phyloP scores from a whole-genome alignment of 2,888 invertebrate species.

The Cylloceria caligata region DNA sequence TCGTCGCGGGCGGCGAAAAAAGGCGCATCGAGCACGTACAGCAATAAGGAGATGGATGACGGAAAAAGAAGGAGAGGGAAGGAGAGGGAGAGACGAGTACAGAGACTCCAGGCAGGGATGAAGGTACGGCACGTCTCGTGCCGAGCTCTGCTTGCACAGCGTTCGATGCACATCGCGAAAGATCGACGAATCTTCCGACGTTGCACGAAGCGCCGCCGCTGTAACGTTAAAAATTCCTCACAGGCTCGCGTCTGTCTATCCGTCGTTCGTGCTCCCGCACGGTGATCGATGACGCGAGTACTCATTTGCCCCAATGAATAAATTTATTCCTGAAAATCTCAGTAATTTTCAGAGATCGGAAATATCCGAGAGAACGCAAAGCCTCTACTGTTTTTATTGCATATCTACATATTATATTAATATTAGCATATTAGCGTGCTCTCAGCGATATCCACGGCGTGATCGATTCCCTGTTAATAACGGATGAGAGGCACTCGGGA shows the following conservation, averaged over 20 bases:
- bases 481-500: neutral
- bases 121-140: slow-evolving; percentile 21
- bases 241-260: neutral
- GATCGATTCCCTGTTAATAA: neutral
- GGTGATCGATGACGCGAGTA: slow-evolving; percentile 32
- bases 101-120: neutral
- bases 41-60: slow-evolving; percentile 38
- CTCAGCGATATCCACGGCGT: neutral
- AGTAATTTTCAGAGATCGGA: slow-evolving; percentile 9
- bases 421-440: slow-evolving; percentile 33
- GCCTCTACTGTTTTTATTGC: neutral
- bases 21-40: slow-evolving; percentile 24
- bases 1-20: slow-evolving; percentile 58
- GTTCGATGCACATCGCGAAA: slow-evolving; percentile 9
- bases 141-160: slow-evolving; percentile 15
- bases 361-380: neutral
- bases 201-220: neutral
- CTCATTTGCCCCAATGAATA: slow-evolving; percentile 46
- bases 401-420: slow-evolving; percentile 26
- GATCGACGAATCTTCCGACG: slow-evolving; percentile 22
- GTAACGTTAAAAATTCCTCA: slow-evolving; percentile 5
- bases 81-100: slow-evolving; percentile 4
- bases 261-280: slow-evolving; percentile 1
- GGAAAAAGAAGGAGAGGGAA: slow-evolving; percentile 12
- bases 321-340: slow-evolving; percentile 28